A percentile compares a stretch with the other conserved stretches of the same genome.
phyloP scores from a whole-genome alignment of 2,797 vertebrate species.

The Sciaenops ocellatus region DNA sequence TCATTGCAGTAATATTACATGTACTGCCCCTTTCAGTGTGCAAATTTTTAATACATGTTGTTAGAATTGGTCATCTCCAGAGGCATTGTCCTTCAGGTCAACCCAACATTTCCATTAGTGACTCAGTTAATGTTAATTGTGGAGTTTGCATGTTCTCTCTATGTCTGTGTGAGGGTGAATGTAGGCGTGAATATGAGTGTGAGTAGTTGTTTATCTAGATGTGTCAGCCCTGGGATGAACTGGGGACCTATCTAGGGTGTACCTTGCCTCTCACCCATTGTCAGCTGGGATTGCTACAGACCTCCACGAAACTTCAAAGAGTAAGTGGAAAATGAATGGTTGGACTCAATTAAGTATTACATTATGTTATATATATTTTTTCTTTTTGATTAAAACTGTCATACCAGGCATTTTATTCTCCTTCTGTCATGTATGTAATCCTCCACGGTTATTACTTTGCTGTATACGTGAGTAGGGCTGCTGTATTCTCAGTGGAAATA shows the following conservation, averaged over 20 bases:
- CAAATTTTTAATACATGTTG: neutral
- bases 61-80: conserved; percentile 16
- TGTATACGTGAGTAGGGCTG: neutral
- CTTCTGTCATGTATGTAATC: neutral
- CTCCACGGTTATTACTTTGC: neutral
- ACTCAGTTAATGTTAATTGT: conserved; percentile 1
- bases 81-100: conserved; percentile 10
- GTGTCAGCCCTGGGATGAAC: too few relatives aligned
- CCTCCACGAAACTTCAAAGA: too few relatives aligned
- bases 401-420: neutral
- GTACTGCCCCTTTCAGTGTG: neutral
- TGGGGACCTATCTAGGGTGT: too few relatives aligned
- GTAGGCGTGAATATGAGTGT: too few relatives aligned
- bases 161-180: too few relatives aligned
- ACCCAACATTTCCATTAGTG: conserved; percentile 9
- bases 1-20: neutral
- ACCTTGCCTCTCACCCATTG: too few relatives aligned
- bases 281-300: too few relatives aligned
- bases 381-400: neutral
- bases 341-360: conserved; percentile 7
- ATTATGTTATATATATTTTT: neutral
- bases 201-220: too few relatives aligned
- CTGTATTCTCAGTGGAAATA: neutral
- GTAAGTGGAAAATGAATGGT: too few relatives aligned
- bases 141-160: too few relatives aligned